A percentile compares a stretch with the other conserved stretches of the same genome.
Conservation (phyloP, 2,888 invertebrate genomes). For the Protonemura montana region DNA sequence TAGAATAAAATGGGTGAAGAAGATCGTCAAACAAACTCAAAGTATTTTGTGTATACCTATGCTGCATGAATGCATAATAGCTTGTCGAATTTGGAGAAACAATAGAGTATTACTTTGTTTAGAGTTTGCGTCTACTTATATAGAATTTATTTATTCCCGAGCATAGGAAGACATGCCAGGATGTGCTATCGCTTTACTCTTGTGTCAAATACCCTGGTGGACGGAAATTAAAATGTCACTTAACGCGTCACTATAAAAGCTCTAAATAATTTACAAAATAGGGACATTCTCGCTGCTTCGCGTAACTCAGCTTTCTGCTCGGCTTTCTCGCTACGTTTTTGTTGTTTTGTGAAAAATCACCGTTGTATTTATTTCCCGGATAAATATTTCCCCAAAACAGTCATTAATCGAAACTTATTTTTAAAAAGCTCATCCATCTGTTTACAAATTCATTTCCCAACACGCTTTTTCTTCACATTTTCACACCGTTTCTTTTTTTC, state of each 20-base stretch:
- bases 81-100: neutral
- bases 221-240: neutral
- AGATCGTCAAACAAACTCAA: too few relatives aligned
- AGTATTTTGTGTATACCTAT: too few relatives aligned
- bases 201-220: neutral
- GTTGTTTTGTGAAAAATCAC: neutral
- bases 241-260: neutral
- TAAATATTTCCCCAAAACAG: neutral
- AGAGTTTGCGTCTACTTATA: neutral
- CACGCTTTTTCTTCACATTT: neutral
- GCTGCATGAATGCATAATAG: neutral
- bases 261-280: neutral
- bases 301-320: neutral
- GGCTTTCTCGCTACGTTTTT: neutral
- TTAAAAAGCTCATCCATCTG: neutral
- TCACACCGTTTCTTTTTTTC: neutral
- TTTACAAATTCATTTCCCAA: neutral
- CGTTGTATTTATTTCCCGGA: neutral
- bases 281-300: neutral
- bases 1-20: too few relatives aligned
- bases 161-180: neutral
- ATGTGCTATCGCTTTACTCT: neutral
- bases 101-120: neutral
- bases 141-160: neutral
- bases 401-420: neutral